Base-by-base conservation (phyloP, 1,140 invertebrate genomes). In the Antheraea mylitta region DNA sequence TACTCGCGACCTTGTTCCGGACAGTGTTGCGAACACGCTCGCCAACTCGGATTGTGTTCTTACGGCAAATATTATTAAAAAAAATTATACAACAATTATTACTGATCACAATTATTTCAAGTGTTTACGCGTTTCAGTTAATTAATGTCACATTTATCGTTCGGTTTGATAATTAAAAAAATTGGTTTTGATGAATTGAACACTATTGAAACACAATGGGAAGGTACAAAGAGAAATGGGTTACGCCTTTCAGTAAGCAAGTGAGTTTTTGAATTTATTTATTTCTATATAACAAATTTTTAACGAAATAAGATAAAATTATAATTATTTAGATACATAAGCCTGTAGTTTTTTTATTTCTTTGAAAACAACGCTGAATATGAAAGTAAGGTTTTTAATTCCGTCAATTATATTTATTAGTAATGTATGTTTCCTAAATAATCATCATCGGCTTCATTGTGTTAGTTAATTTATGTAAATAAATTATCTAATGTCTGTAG, bases 191-290 rank as follows among this genome's bases (percentile, higher is more conserved):
- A 53, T 53, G 45, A 53, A 16, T 53, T 16, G 11, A 16, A 16
- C 5, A 53, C 13, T 16, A 5, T 22, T 8, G 18, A 22, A 11
- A 61, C 10, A 61, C 2, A 61, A 61, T 61, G 59, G 59, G 59
- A n/a, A 61, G 30, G 59, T 22, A 6, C 30, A 61, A 8, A 61
- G 59, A 61, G 18, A 61, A 61, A 61, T 61, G 59, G 59, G 16
- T 61, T 16, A 61, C 59, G 59, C 59, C 59, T 61, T 61, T 61
- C 30, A 61, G 19, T 13, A 61, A 61, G 30, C 59, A 61, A 16
- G 59, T 61, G 10, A 36, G 59, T 61, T 6, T 22, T 19, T 59
- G 0, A 58, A 18, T 58, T 58, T 58, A 30, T 30, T 61, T 61
- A 30, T 19, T 19, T 22, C 22, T 59, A 59, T 7, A 59, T 59